These are phyloP conservation scores for Ladona fulva DNA, from an alignment of 1,140 invertebrate species.

Conservation along the genomic window DNA sequence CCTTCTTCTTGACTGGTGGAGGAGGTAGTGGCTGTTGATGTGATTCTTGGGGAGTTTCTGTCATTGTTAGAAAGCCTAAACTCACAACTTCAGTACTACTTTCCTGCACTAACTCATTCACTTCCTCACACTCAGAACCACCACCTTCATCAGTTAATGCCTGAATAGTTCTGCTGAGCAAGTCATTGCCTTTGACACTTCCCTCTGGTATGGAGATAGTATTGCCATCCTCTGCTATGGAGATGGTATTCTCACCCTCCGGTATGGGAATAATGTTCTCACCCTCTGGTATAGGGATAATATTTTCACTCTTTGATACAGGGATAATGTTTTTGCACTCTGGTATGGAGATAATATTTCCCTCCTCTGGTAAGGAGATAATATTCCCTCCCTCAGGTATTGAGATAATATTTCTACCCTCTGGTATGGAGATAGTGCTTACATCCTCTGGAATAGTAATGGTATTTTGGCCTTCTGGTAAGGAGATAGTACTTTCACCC, in stretches of 20 bases:
- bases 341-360: too few relatives aligned
- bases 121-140: background rate
- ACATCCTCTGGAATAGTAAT: background rate
- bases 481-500: too few relatives aligned
- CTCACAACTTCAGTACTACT: background rate
- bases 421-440: too few relatives aligned
- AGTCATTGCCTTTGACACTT: background rate
- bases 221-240: too few relatives aligned
- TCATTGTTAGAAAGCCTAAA: background rate
- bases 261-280: too few relatives aligned
- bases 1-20: background rate
- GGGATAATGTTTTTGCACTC: too few relatives aligned
- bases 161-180: background rate
- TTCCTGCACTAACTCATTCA: background rate
- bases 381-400: too few relatives aligned
- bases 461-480: background rate
- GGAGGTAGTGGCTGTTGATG: background rate
- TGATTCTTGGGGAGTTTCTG: background rate
- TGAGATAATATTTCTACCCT: too few relatives aligned
- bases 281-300: too few relatives aligned
- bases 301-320: too few relatives aligned
- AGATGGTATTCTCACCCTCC: too few relatives aligned
- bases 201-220: background rate
- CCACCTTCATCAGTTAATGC: background rate
- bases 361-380: too few relatives aligned